Percentiles rank a stretch among this genome's conserved stretches.
These are phyloP conservation scores for Gisinianus flammeolus DNA, from an alignment of 2,888 invertebrate species.

Conservation along the genomic window DNA sequence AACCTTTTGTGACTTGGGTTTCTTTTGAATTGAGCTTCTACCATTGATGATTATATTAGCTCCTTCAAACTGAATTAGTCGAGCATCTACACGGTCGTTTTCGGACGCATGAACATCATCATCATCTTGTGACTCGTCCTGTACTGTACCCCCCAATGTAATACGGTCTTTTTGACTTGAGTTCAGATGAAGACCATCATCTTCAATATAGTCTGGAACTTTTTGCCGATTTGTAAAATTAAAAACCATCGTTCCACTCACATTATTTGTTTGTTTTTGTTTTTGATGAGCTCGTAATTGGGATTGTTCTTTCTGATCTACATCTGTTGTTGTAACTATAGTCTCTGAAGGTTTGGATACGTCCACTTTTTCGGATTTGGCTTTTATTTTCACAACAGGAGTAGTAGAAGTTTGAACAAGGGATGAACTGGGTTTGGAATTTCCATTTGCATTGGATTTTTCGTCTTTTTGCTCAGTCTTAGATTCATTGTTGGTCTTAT, in stretches of 20 bases:
- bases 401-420: background rate
- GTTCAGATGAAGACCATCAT: constrained; percentile 72
- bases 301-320: constrained; percentile 19
- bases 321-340: background rate
- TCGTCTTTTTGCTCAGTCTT: constrained; percentile 36
- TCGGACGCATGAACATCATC: constrained; percentile 37
- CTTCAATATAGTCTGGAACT: constrained; percentile 89
- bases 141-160: constrained; percentile 41
- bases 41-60: constrained; percentile 91
- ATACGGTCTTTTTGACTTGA: constrained; percentile 30
- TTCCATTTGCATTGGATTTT: constrained; percentile 25
- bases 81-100: constrained; percentile 49
- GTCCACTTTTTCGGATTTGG: constrained; percentile 4
- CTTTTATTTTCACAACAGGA: constrained; percentile 1
- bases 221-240: constrained; percentile 82
- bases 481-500: constrained; percentile 17
- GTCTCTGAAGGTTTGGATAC: background rate
- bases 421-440: background rate
- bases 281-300: constrained; percentile 55
- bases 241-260: constrained; percentile 72
- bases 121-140: constrained; percentile 55
- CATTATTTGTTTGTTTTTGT: constrained; percentile 55
- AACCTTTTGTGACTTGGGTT: constrained; percentile 70
- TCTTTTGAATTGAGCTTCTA: constrained; percentile 77
- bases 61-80: constrained; percentile 76